phyloP scores from a whole-genome alignment of 1,140 invertebrate species.

The Gryllus bimaculatus region DNA sequence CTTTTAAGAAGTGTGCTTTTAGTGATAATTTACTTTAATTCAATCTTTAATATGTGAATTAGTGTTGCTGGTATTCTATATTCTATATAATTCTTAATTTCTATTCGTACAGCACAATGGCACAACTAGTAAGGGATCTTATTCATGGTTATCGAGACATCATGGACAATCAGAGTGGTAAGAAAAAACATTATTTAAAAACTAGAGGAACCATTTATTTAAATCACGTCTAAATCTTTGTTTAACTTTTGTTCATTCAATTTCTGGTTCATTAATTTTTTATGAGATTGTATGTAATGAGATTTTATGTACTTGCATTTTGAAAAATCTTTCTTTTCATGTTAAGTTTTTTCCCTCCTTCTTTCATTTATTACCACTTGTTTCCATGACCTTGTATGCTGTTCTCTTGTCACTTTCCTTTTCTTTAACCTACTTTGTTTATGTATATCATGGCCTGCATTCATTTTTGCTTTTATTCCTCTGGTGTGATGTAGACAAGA shows the following conservation, averaged over 20 bases:
- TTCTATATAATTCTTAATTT: not conserved
- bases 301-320: not conserved
- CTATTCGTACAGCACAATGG: conserved; percentile 15
- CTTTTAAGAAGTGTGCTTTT: no score
- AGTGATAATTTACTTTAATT: no score
- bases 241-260: no score
- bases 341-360: not conserved
- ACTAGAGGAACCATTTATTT: no score
- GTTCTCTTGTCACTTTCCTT: not conserved
- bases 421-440: not conserved
- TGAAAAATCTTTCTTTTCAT: not conserved
- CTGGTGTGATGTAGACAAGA: not conserved
- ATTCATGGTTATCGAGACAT: conserved; percentile 25
- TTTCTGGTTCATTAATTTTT: no score
- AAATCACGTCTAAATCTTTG: no score
- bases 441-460: not conserved
- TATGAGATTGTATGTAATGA: not conserved
- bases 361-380: not conserved
- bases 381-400: not conserved
- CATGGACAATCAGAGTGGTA: conserved; percentile 27
- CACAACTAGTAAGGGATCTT: conserved; percentile 15
- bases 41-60: no score
- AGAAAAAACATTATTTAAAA: conserved; percentile 10
- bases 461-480: not conserved
- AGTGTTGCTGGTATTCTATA: no score